Evolutionary conservation across 2,113 vertebrate genomes (phyloP), one percentile per base, ranked within the genome.

Genomic region (Synodontis membranacea): DNA sequence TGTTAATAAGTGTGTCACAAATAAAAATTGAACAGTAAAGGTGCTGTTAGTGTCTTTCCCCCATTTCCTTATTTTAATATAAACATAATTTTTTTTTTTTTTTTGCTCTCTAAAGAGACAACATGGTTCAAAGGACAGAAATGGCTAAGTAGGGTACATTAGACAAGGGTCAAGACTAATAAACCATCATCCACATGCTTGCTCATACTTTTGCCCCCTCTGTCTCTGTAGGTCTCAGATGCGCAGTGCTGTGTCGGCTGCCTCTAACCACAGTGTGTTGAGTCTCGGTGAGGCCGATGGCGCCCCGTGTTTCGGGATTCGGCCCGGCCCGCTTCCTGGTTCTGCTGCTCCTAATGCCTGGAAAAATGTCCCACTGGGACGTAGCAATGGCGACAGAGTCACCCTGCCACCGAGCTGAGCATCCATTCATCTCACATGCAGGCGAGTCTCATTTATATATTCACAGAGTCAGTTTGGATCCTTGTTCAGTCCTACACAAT

Each of bases 381-480:
- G 91, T 93, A 0, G 91, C 91, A 83, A 84, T 93, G 82, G 90
- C 89, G 72, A 95, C 95, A 0, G 92, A 96, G 12, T 93, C 92
- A 0, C 94, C 92, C 76, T 99, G 98, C 92, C 95, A 96, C 90
- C 94, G 93, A 91, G 92, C 92, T 0, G 97, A 97, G 88, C 97
- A 98, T 86, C 98, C 97, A 0, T 86, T 98, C 89, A 89, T 97
- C 84, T 93, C 96, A 56, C 96, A 97, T 88, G 94, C 96, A 96
- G 98, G 98, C 98, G 90, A 94, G 90, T 34, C 25, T 84, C 56
- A 68, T 11, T 84, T 80, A 11, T 23, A 68, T 50, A 48, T 25
- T 83, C 62, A 52, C 14, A 46, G 1, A 37, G 48, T 80, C 17
- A 80, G 14, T 75, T 34, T 52, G 8, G 8, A 58, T 21, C n/a